phyloP scores from a whole-genome alignment of 2,888 invertebrate species.

The Trissonchulus latispiculum region DNA sequence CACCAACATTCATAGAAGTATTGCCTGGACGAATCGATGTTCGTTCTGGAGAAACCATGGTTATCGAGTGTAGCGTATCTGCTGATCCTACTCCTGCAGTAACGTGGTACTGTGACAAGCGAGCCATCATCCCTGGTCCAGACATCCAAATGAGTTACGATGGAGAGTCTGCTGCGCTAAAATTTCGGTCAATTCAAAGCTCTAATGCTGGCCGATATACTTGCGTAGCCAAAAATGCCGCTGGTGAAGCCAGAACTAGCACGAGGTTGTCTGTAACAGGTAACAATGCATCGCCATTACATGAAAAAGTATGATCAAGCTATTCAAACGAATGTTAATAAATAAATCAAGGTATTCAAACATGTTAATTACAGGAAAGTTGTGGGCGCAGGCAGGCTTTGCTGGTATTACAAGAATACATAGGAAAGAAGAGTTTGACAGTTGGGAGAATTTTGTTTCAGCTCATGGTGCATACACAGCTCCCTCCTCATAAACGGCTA shows the following conservation, averaged over 20 bases:
- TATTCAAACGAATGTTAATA: too few relatives aligned
- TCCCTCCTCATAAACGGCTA: too few relatives aligned
- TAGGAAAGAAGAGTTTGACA: too few relatives aligned
- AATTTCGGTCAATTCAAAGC: slow-evolving; percentile 24
- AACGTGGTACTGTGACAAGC: slow-evolving; percentile 29
- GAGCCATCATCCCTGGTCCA: slow-evolving; percentile 11
- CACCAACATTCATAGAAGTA: slow-evolving; percentile 37
- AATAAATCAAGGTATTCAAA: too few relatives aligned
- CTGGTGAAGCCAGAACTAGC: slow-evolving; percentile 27
- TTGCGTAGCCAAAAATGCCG: slow-evolving; percentile 24
- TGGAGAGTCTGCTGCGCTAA: slow-evolving; percentile 40
- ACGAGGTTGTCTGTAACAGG: slow-evolving; percentile 16
- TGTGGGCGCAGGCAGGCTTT: too few relatives aligned
- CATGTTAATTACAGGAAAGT: too few relatives aligned
- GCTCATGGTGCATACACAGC: too few relatives aligned
- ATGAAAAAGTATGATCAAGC: too few relatives aligned
- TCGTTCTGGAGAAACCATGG: slow-evolving; percentile 32
- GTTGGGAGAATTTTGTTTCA: too few relatives aligned
- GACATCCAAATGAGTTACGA: slow-evolving; percentile 34
- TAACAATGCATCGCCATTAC: too few relatives aligned
- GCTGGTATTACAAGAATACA: too few relatives aligned
- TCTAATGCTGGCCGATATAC: slow-evolving; percentile 25
- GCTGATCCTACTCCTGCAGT: slow-evolving; percentile 38
- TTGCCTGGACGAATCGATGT: slow-evolving; percentile 34
- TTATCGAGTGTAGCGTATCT: slow-evolving; percentile 38